These are phyloP conservation scores for Phaonia tiefii DNA, from an alignment of 2,888 invertebrate species.

Conservation along the genomic window DNA sequence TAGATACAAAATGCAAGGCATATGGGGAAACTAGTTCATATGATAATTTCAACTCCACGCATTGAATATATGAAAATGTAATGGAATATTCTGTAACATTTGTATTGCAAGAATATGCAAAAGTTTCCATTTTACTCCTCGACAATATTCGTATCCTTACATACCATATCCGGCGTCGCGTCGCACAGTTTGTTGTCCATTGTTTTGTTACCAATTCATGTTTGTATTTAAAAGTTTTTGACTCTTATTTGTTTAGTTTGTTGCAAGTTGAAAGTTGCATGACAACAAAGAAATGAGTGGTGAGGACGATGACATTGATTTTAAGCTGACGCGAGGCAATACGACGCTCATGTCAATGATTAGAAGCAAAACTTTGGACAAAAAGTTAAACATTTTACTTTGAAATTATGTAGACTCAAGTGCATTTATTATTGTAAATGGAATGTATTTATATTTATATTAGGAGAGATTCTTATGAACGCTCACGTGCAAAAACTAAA, in stretches of 20 bases:
- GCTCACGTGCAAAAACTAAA: too few species aligned
- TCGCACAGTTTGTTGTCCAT: constrained; percentile 9
- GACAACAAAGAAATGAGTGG: neutral
- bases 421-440: too few species aligned
- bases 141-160: too few species aligned
- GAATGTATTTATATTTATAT: too few species aligned
- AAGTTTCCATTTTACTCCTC: neutral
- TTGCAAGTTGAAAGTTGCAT: constrained; percentile 23
- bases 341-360: constrained; percentile 58
- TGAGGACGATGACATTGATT: constrained; percentile 60
- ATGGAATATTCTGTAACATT: too few species aligned
- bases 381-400: constrained; percentile 30
- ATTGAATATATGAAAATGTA: constrained; percentile 34
- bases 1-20: too few species aligned
- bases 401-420: too few species aligned
- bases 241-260: constrained; percentile 60
- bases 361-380: constrained; percentile 23
- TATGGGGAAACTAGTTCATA: constrained; percentile 35
- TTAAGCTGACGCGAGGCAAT: constrained; percentile 52
- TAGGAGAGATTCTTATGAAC: too few species aligned
- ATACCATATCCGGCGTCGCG: too few species aligned
- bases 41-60: constrained; percentile 39
- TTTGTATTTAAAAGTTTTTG: constrained; percentile 62
- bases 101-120: too few species aligned
- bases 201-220: constrained; percentile 56